phyloP scores from a whole-genome alignment of 35 echinoderm and acorn worm genomes.

The Ophiothrix spiculata region DNA sequence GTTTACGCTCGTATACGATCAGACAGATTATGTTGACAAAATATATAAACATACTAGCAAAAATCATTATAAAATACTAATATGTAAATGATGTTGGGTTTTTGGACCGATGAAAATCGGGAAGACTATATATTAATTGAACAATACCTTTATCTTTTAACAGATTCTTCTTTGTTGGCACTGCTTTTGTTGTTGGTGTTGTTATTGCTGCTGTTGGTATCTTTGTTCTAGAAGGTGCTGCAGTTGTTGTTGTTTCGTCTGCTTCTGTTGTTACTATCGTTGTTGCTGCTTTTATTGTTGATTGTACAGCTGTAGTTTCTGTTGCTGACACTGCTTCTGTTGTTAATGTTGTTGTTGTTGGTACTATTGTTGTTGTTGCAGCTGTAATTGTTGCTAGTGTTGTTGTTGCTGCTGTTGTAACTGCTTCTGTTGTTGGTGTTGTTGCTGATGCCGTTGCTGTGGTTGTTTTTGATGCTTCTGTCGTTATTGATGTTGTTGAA shows the following conservation, averaged over 20 bases:
- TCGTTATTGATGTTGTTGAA: no score
- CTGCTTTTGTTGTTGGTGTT: no score
- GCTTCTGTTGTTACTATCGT: background rate
- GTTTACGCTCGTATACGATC: no score
- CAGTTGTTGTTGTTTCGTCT: background rate
- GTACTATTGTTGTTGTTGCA: background rate
- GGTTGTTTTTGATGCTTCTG: background rate
- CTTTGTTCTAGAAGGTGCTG: background rate
- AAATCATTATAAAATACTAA: no score
- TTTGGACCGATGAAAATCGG: no score
- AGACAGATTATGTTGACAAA: no score
- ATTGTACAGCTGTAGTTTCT: background rate
- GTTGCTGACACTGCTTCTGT: background rate
- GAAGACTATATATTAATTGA: no score
- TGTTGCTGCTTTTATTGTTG: background rate
- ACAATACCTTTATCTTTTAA: no score
- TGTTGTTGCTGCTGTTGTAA: background rate
- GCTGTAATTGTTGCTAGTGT: conserved; percentile 3
- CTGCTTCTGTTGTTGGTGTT: background rate
- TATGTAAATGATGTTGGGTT: no score
- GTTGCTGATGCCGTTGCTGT: background rate
- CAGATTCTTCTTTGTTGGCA: no score
- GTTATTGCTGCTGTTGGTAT: no score
- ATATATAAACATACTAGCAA: no score
- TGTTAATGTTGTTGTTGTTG: background rate